Base-by-base conservation (phyloP, 2,888 invertebrate species). In the Acleris laterana region DNA sequence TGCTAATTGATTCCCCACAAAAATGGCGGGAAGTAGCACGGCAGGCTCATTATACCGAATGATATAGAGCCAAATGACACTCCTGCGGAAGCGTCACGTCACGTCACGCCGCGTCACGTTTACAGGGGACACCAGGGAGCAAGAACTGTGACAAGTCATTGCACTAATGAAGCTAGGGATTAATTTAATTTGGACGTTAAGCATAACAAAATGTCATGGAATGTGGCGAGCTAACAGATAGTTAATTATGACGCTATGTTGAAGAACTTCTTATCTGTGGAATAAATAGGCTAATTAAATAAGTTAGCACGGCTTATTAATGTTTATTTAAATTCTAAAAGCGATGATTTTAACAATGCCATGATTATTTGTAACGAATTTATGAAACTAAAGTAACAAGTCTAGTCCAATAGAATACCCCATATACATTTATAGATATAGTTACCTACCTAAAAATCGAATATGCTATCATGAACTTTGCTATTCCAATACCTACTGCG, bases 81-180 rank as follows among this genome's bases (percentile, higher is more conserved):
- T 83, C 80, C 84, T 71, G 71, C 70, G 64, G 22, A 70, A 51
- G 38, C 53, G 53, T 57, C 62, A 65, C 75, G 79, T 76, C 80
- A 68, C 52, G 77, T 71, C 70, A 73, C 69, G 63, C 70, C 38
- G 38, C 38, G 38, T 38, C 38, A 38, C 38, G 38, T 38, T 38
- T 13, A 38, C 38, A 38, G 73, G 79, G 77, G 69, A 67, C 75
- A 72, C 76, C 62, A 70, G 82, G 79, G 79, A 79, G 71, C 58
- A 63, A 70, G 70, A 75, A 79, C 74, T 70, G 75, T 82, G 77
- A 79, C 78, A 77, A 71, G 74, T 74, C 75, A 81, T 80, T 82
- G 78, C 68, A 70, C 73, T 84, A 88, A 86, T 85, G 87, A 84
- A 79, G 70, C 63, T 51, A 52, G 76, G 72, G 62, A 72, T 75